Conservation (phyloP, 2,797 vertebrate species). For the Arctocebus calabarensis region DNA sequence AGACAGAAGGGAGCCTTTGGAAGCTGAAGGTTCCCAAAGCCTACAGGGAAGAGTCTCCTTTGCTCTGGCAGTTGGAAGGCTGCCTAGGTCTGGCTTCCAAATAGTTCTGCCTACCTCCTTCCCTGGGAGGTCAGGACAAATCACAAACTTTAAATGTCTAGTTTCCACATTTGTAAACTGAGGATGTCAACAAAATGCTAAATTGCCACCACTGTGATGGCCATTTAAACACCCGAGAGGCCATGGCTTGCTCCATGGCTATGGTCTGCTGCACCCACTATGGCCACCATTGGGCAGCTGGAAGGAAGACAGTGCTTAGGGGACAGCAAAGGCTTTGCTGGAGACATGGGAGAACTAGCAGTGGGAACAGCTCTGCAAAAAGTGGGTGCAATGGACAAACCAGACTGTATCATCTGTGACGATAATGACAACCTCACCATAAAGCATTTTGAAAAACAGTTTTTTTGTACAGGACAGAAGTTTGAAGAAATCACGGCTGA, state of each 20-base stretch:
- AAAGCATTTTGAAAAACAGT: background rate
- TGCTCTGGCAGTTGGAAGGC: too few relatives aligned
- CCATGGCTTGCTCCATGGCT: background rate
- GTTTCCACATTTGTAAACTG: slow-evolving; percentile 45
- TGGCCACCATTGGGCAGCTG: background rate
- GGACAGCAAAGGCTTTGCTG: background rate
- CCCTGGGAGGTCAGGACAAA: background rate
- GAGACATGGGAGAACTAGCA: background rate
- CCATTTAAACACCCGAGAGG: background rate
- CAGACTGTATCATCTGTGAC: background rate
- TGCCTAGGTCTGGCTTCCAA: background rate
- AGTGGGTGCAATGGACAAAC: background rate
- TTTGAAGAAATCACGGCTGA: background rate
- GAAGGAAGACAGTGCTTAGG: background rate
- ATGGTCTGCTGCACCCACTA: background rate
- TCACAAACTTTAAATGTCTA: background rate
- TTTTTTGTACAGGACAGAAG: background rate
- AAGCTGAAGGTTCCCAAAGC: background rate
- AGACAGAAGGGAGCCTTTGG: too few relatives aligned
- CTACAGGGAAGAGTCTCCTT: background rate
- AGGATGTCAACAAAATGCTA: slow-evolving; percentile 11
- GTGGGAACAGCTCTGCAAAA: background rate
- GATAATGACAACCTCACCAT: background rate
- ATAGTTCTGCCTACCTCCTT: background rate
- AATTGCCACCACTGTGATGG: background rate